phyloP scores from a whole-genome alignment of 2,888 invertebrate species.

The Cheilosia scutellata region DNA sequence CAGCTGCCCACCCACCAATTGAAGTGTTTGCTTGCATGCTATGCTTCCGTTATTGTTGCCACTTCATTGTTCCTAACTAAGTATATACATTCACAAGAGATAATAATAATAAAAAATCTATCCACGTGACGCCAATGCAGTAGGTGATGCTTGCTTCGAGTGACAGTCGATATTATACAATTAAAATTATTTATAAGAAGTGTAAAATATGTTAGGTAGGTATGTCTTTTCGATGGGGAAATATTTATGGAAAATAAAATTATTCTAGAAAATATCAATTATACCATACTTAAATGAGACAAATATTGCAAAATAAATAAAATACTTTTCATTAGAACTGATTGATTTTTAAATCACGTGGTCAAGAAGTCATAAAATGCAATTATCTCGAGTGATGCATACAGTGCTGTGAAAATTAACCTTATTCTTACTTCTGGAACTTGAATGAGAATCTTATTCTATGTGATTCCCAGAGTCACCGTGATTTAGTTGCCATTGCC shows the following conservation, averaged over 20 bases:
- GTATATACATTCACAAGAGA: too few relatives aligned
- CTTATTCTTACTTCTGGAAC: background rate
- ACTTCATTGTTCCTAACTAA: background rate
- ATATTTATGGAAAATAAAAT: slow-evolving; percentile 14
- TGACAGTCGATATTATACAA: slow-evolving; percentile 20
- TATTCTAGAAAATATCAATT: slow-evolving; percentile 8
- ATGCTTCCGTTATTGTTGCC: background rate
- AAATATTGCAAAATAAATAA: slow-evolving; percentile 13
- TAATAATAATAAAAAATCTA: too few relatives aligned
- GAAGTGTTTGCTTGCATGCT: too few relatives aligned
- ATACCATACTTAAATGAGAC: background rate
- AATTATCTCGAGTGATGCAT: slow-evolving; percentile 9
- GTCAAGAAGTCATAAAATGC: slow-evolving; percentile 15
- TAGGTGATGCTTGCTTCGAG: slow-evolving; percentile 24
- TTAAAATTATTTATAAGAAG: slow-evolving; percentile 9
- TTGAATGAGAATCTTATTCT: too few relatives aligned
- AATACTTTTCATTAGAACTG: slow-evolving; percentile 34
- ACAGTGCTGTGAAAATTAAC: background rate
- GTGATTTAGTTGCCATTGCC: too few relatives aligned
- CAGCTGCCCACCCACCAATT: too few relatives aligned
- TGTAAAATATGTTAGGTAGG: background rate
- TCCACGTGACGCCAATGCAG: too few relatives aligned
- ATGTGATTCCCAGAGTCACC: too few relatives aligned
- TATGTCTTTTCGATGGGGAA: background rate
- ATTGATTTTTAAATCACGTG: slow-evolving; percentile 40